A percentile compares a stretch with the other conserved stretches of the same genome.
phyloP scores from a whole-genome alignment of 1,140 invertebrate genomes.

The Drosophila pseudoananassae region DNA sequence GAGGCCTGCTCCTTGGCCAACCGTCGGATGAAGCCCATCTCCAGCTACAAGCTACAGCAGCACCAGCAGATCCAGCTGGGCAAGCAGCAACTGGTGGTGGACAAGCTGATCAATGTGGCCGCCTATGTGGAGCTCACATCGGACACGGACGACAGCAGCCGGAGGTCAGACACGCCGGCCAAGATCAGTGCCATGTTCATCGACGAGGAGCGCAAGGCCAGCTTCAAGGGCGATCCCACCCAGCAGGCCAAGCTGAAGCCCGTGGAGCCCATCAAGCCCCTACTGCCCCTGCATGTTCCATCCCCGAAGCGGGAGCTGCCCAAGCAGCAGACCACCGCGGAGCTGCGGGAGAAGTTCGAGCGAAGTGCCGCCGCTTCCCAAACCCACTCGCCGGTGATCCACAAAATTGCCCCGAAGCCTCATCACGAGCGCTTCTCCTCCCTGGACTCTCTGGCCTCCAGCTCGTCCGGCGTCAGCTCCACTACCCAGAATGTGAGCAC shows the following conservation, averaged over 20 bases:
- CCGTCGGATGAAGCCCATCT: slow-evolving; percentile 67
- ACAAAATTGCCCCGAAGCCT: slow-evolving; percentile 47
- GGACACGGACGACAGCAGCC: slow-evolving; percentile 82
- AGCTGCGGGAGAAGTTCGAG: slow-evolving; percentile 82
- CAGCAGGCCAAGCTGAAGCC: slow-evolving; percentile 55
- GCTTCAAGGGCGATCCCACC: slow-evolving; percentile 77
- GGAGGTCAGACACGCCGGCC: slow-evolving; percentile 76
- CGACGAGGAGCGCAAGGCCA: slow-evolving; percentile 83
- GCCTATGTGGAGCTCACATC: slow-evolving; percentile 83
- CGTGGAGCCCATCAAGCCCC: slow-evolving; percentile 47
- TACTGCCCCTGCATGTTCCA: slow-evolving; percentile 28
- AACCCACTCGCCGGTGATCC: slow-evolving; percentile 25
- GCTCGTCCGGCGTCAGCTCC: slow-evolving; percentile 80
- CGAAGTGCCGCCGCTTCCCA: slow-evolving; percentile 53
- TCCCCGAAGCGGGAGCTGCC: slow-evolving; percentile 22
- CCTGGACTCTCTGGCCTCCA: slow-evolving; percentile 80
- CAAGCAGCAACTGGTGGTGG: slow-evolving; percentile 74
- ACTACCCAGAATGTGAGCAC: slow-evolving; percentile 79
- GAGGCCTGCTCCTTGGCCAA: slow-evolving; percentile 71
- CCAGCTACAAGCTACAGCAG: slow-evolving; percentile 72
- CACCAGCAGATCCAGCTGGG: slow-evolving; percentile 37
- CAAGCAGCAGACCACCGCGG: slow-evolving; percentile 68
- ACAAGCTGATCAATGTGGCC: slow-evolving; percentile 83
- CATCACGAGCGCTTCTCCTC: slow-evolving; percentile 83
- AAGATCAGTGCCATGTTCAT: slow-evolving; percentile 84